Percentiles rank a stretch among this genome's conserved stretches.
These are phyloP conservation scores for Holacanthella duospinosa DNA, from an alignment of 2,888 invertebrate genomes.

Conservation along the genomic window DNA sequence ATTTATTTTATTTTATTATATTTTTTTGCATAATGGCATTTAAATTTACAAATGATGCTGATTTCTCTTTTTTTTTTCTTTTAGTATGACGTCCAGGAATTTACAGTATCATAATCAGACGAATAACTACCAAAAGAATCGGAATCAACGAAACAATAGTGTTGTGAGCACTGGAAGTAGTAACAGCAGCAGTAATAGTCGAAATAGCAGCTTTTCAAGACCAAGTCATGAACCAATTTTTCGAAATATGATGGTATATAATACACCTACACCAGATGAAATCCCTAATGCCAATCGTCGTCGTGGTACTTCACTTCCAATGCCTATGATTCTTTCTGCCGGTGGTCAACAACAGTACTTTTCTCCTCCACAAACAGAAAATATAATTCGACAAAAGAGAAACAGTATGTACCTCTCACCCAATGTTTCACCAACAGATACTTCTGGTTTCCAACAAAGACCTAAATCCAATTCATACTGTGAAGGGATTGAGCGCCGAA, in stretches of 20 bases:
- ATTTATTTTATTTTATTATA: too few relatives aligned
- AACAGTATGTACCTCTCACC: slow-evolving; percentile 22
- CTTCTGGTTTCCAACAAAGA: slow-evolving; percentile 17
- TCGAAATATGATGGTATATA: slow-evolving; percentile 13
- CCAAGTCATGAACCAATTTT: slow-evolving; percentile 21
- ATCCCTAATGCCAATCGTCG: slow-evolving; percentile 21
- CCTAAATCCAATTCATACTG: slow-evolving; percentile 37
- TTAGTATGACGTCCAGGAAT: not conserved
- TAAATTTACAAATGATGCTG: not conserved
- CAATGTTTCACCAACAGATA: slow-evolving; percentile 27
- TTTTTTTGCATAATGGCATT: not conserved
- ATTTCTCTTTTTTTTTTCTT: not conserved
- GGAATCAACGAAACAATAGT: slow-evolving; percentile 8
- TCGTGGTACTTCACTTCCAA: slow-evolving; percentile 33
- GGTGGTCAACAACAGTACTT: slow-evolving; percentile 5
- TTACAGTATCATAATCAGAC: not conserved
- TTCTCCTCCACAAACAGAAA: not conserved
- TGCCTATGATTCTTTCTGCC: slow-evolving; percentile 11
- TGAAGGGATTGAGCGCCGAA: slow-evolving; percentile 25
- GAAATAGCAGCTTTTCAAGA: slow-evolving; percentile 23
- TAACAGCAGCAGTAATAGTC: slow-evolving; percentile 21
- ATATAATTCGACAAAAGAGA: not conserved
- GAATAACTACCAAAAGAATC: not conserved
- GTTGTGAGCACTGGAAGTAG: slow-evolving; percentile 7
- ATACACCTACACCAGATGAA: slow-evolving; percentile 16